A percentile compares a stretch with the other conserved stretches of the same genome.
phyloP scores from a whole-genome alignment of 92 coral and sea anemone species.

The Metridium senile region DNA sequence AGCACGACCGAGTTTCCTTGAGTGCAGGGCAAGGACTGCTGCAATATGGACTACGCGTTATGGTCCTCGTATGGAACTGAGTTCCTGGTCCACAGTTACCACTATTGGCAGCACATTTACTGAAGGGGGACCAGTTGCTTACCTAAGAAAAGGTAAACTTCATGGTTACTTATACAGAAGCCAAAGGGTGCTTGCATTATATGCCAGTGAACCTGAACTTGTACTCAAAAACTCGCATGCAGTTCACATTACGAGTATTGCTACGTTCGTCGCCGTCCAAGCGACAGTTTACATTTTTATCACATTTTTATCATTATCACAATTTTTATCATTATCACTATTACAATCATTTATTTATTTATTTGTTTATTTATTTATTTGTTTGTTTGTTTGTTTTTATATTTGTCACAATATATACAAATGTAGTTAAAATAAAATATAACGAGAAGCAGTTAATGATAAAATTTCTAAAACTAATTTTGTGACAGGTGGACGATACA shows the following conservation, averaged over 20 bases:
- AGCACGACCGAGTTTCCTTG: constrained; percentile 50
- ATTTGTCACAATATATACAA: too few species aligned
- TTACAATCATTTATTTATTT: too few species aligned
- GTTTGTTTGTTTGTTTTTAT: too few species aligned
- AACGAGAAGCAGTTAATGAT: too few species aligned
- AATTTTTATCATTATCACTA: too few species aligned
- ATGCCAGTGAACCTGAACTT: background rate
- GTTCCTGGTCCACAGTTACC: constrained; percentile 88
- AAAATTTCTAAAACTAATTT: too few species aligned
- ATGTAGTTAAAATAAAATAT: background rate
- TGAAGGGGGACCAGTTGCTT: constrained; percentile 80
- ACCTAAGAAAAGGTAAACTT: constrained; percentile 45
- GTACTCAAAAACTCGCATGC: too few species aligned
- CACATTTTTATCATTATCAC: background rate
- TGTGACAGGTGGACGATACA: background rate
- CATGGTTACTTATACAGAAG: background rate
- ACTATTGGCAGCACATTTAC: constrained; percentile 65
- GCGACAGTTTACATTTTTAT: too few species aligned
- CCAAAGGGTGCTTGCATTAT: background rate
- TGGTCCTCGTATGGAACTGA: constrained; percentile 59
- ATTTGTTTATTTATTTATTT: too few species aligned
- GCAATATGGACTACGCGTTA: constrained; percentile 79
- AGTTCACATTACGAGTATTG: too few species aligned
- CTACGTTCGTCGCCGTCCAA: too few species aligned
- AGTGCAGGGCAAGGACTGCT: constrained; percentile 76